Percentiles rank a stretch among this genome's conserved stretches.
Conservation (phyloP, 1,140 invertebrate species). For the Penaeus indicus region DNA sequence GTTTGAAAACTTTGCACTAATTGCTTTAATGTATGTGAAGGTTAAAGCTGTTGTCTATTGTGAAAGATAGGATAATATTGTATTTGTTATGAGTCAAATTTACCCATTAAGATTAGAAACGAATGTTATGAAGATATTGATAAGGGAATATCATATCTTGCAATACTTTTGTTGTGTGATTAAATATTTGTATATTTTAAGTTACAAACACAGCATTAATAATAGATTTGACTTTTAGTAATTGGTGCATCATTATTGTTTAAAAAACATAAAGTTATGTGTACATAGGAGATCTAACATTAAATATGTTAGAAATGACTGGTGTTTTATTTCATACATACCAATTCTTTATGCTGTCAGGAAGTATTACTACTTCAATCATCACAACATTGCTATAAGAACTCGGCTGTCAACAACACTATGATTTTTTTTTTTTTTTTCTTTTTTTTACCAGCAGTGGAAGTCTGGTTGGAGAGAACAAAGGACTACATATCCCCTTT, state of each 20-base stretch:
- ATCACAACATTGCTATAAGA: background rate
- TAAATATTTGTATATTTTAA: slow-evolving; percentile 51
- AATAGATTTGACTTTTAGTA: slow-evolving; percentile 3
- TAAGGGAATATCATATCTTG: slow-evolving; percentile 51
- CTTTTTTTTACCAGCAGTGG: no score
- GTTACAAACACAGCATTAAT: slow-evolving; percentile 1
- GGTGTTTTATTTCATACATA: background rate
- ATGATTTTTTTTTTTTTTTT: no score
- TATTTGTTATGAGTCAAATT: slow-evolving; percentile 60
- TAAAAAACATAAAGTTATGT: slow-evolving; percentile 51
- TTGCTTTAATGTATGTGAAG: slow-evolving; percentile 64
- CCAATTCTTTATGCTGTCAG: background rate
- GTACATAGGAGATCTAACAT: slow-evolving; percentile 62
- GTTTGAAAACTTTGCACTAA: slow-evolving; percentile 62
- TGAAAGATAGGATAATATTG: slow-evolving; percentile 61
- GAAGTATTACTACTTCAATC: no score
- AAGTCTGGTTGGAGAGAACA: no score
- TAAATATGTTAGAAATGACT: slow-evolving; percentile 54
- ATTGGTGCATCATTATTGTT: slow-evolving; percentile 54
- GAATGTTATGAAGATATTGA: slow-evolving; percentile 36
- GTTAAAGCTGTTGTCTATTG: slow-evolving; percentile 62
- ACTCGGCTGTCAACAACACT: no score
- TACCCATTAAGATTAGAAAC: slow-evolving; percentile 51
- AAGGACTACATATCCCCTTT: no score
- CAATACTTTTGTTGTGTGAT: slow-evolving; percentile 48